Evolutionary conservation across 2,113 vertebrate species (phyloP).

Genomic region (Xyliphius kryptos): DNA sequence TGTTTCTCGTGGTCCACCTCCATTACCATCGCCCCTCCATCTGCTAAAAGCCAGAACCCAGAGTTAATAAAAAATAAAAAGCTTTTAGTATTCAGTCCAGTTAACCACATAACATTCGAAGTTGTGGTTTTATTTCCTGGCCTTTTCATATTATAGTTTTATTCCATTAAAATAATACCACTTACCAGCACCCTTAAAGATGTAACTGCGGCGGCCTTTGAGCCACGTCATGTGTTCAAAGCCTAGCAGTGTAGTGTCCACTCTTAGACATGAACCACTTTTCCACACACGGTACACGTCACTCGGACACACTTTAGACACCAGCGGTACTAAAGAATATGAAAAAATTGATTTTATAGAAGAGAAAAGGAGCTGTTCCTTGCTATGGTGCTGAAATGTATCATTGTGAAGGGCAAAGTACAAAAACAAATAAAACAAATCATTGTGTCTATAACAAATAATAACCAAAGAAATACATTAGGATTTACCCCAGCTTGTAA

Average conservation of each 20-base stretch:
- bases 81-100: too few species aligned
- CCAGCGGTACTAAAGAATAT: slow-evolving; percentile 73
- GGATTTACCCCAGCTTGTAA: slow-evolving; percentile 91
- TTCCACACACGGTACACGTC: slow-evolving; percentile 95
- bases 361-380: slow-evolving; percentile 53
- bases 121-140: too few species aligned
- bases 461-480: not conserved
- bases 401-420: not conserved
- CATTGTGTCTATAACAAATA: not conserved
- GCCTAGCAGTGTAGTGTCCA: slow-evolving; percentile 89
- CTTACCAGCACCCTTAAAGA: slow-evolving; percentile 88
- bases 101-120: too few species aligned
- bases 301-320: slow-evolving; percentile 92
- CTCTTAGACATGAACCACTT: slow-evolving; percentile 82
- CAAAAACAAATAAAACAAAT: not conserved
- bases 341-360: too few species aligned
- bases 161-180: too few species aligned
- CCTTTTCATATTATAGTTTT: too few species aligned
- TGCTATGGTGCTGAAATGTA: slow-evolving; percentile 54
- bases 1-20: slow-evolving; percentile 95
- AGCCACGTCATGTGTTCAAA: slow-evolving; percentile 98
- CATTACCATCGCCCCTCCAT: slow-evolving; percentile 88
- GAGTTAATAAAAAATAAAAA: too few species aligned
- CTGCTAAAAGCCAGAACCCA: slow-evolving; percentile 49
- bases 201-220: slow-evolving; percentile 88